These are phyloP conservation scores for Verasper variegatus DNA, from an alignment of 2,113 vertebrate species.

Conservation along the genomic window DNA sequence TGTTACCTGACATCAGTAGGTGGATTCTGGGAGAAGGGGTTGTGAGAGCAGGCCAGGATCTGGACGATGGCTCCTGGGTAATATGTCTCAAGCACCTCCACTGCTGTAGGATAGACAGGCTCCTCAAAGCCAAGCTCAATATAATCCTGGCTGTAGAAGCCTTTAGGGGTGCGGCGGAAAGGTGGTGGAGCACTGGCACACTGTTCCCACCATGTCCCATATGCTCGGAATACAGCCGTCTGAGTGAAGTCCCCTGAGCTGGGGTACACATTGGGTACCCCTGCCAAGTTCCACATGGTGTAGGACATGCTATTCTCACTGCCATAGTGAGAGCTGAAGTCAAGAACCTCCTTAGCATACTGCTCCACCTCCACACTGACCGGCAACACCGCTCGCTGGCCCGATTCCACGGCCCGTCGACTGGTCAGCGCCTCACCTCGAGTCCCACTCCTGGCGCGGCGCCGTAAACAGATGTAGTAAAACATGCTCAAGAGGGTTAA, in stretches of 20 bases:
- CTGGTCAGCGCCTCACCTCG: slow-evolving; percentile 93
- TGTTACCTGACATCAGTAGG: slow-evolving; percentile 93
- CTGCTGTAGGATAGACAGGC: slow-evolving; percentile 93
- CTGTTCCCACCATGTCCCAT: slow-evolving; percentile 95
- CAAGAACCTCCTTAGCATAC: slow-evolving; percentile 96
- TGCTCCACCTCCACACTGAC: slow-evolving; percentile 92
- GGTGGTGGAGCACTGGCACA: slow-evolving; percentile 87
- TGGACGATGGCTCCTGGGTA: slow-evolving; percentile 95
- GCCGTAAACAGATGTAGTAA: slow-evolving; percentile 99
- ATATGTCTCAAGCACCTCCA: slow-evolving; percentile 97
- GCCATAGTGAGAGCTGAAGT: slow-evolving; percentile 99
- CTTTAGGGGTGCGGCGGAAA: slow-evolving; percentile 87
- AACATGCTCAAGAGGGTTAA: slow-evolving; percentile 99
- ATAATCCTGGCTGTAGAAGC: slow-evolving; percentile 94
- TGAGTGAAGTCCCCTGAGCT: slow-evolving; percentile 98
- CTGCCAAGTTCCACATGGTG: slow-evolving; percentile 98
- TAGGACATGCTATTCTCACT: slow-evolving; percentile 99
- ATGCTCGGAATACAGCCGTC: slow-evolving; percentile 95
- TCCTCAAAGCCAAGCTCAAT: slow-evolving; percentile 97
- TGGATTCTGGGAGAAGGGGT: slow-evolving; percentile 93
- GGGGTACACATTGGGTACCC: slow-evolving; percentile 95
- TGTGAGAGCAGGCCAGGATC: slow-evolving; percentile 96
- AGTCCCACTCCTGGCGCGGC: slow-evolving; percentile 93
- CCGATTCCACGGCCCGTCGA: slow-evolving; percentile 91
- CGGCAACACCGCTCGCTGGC: slow-evolving; percentile 87